Evolutionary conservation across 2,797 vertebrate species (phyloP).

Genomic region (Adrianichthys oophorus): DNA sequence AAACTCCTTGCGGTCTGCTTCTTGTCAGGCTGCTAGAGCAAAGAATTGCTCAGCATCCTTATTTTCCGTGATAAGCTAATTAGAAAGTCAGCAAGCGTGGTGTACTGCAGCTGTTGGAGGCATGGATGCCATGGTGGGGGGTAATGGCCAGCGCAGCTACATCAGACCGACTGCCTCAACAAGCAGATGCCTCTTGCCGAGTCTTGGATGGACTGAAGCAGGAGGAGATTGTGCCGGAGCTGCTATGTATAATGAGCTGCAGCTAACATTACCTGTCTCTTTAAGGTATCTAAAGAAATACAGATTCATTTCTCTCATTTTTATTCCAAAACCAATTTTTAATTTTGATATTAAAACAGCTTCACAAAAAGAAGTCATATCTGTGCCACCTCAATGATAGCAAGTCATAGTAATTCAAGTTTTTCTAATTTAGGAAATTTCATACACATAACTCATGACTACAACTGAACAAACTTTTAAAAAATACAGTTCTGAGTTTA

Average conservation of each 20-base stretch:
- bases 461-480: too few relatives aligned
- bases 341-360: too few relatives aligned
- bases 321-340: too few relatives aligned
- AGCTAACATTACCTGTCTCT: slow-evolving; percentile 6
- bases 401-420: too few relatives aligned
- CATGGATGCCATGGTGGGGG: slow-evolving; percentile 33
- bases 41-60: slow-evolving; percentile 75
- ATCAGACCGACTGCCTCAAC: slow-evolving; percentile 55
- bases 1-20: slow-evolving; percentile 56
- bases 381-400: too few relatives aligned
- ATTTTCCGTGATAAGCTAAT: slow-evolving; percentile 74
- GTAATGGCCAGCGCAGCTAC: slow-evolving; percentile 55
- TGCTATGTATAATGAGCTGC: not conserved
- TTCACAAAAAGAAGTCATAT: too few relatives aligned
- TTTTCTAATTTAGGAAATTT: too few relatives aligned
- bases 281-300: not conserved
- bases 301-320: not conserved
- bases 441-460: too few relatives aligned
- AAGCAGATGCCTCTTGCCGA: slow-evolving; percentile 56
- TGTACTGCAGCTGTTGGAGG: slow-evolving; percentile 74
- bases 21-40: slow-evolving; percentile 79
- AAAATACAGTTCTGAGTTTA: too few relatives aligned
- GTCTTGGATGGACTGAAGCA: slow-evolving; percentile 25
- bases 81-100: slow-evolving; percentile 73
- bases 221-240: slow-evolving; percentile 10